phyloP scores from a whole-genome alignment of 2,797 vertebrate genomes.

The Hipposideros larvatus region DNA sequence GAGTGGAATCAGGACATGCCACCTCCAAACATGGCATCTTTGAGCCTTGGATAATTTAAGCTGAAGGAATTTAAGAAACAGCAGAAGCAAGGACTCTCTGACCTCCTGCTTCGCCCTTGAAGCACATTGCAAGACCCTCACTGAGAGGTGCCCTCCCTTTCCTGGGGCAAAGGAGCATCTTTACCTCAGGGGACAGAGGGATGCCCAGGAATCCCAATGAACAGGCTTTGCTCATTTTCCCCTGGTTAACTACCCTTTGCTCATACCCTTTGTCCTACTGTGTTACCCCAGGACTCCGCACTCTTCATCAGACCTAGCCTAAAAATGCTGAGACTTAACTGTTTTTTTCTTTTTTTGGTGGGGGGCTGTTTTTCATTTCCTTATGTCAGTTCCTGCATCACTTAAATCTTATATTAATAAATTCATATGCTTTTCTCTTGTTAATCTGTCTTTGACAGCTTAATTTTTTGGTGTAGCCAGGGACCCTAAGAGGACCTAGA shows the following conservation, averaged over 20 bases:
- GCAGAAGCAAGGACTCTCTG: neutral
- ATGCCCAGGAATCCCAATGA: neutral
- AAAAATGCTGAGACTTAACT: neutral
- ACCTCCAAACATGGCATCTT: neutral
- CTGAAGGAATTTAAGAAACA: neutral
- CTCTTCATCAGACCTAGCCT: neutral
- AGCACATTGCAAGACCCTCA: neutral
- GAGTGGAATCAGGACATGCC: neutral
- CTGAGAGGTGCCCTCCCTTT: neutral
- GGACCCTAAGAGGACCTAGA: neutral
- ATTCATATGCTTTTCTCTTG: neutral
- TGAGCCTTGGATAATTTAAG: neutral
- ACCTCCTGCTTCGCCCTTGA: neutral
- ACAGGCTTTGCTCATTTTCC: neutral
- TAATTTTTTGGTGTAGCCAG: neutral
- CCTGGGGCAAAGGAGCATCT: neutral
- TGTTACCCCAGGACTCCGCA: neutral
- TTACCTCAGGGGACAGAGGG: neutral
- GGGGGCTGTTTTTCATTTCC: neutral
- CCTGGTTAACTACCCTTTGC: no score
- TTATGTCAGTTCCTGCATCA: neutral
- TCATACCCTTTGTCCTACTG: neutral
- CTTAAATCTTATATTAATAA: neutral
- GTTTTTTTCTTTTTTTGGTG: neutral
- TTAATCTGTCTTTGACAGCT: neutral